Conservation (phyloP, 2,888 invertebrate species). For the Drosophila falleni region DNA sequence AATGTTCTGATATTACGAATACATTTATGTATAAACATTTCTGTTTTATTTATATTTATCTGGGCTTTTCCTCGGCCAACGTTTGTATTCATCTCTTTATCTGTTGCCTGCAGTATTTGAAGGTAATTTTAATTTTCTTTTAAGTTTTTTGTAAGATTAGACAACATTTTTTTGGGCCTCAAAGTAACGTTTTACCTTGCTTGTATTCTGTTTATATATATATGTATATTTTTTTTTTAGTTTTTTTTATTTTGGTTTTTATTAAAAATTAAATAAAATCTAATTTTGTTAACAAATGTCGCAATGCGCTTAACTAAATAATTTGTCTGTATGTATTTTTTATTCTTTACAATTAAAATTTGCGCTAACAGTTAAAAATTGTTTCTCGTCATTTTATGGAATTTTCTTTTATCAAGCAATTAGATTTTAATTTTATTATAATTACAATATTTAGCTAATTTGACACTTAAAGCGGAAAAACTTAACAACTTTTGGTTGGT, state of each 20-base stretch:
- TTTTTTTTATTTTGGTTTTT: constrained; percentile 40
- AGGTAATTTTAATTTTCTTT: constrained; percentile 11
- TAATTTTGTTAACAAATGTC: constrained; percentile 74
- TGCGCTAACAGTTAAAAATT: constrained; percentile 80
- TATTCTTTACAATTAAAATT: constrained; percentile 74
- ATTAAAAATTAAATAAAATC: constrained; percentile 74
- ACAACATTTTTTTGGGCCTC: constrained; percentile 61
- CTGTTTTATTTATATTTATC: constrained; percentile 26
- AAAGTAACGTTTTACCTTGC: constrained; percentile 57
- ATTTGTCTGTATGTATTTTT: constrained; percentile 13
- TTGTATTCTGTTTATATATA: constrained; percentile 30
- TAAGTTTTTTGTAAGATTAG: constrained; percentile 45
- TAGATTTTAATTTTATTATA: constrained; percentile 52
- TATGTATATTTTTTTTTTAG: constrained; percentile 41
- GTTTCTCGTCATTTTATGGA: constrained; percentile 51
- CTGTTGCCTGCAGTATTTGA: constrained; percentile 25
- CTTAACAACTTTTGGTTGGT: constrained; percentile 77
- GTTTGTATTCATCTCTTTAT: constrained; percentile 8
- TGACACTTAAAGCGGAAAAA: constrained; percentile 82
- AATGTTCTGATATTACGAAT: constrained; percentile 56
- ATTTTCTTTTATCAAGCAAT: constrained; percentile 60
- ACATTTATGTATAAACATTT: constrained; percentile 54
- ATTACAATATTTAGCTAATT: constrained; percentile 80
- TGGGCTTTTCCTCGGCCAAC: constrained; percentile 24
- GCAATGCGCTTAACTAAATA: constrained; percentile 67